Evolutionary conservation across 2,888 invertebrate species (phyloP).

Genomic region (Drosophila atripex): DNA sequence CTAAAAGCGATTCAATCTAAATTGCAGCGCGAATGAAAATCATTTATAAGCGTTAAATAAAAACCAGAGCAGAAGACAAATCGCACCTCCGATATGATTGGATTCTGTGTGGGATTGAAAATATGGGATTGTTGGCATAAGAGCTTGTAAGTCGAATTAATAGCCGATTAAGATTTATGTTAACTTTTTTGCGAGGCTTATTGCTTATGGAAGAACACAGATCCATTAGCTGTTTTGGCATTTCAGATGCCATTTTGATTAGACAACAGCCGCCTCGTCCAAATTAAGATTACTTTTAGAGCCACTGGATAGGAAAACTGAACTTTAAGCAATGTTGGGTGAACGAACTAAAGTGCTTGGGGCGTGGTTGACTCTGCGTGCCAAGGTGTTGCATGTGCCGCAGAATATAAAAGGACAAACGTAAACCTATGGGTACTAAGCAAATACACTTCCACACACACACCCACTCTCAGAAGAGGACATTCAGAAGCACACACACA

Average conservation of each 20-base stretch:
- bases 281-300: constrained; percentile 13
- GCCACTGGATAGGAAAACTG: constrained; percentile 7
- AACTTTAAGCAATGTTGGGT: constrained; percentile 9
- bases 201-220: constrained; percentile 2
- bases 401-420: constrained; percentile 44
- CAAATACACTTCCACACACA: constrained; percentile 46
- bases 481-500: constrained; percentile 14
- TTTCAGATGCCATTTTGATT: neutral
- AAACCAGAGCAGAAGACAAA: constrained; percentile 51
- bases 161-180: constrained; percentile 12
- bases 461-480: neutral
- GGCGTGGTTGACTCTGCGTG: constrained; percentile 47
- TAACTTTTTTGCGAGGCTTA: neutral
- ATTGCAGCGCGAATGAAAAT: constrained; percentile 60
- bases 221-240: neutral
- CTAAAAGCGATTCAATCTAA: constrained; percentile 57
- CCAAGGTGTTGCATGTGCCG: constrained; percentile 51
- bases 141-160: constrained; percentile 1
- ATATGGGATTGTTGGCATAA: constrained; percentile 18
- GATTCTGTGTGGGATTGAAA: constrained; percentile 1
- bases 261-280: constrained; percentile 6
- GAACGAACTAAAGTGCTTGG: constrained; percentile 37
- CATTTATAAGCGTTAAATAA: constrained; percentile 57
- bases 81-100: constrained; percentile 35
- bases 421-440: constrained; percentile 45